A percentile compares a stretch with the other conserved stretches of the same genome.
Evolutionary conservation across 1,140 invertebrate genomes (phyloP).

Genomic region (Pararge aegeria): DNA sequence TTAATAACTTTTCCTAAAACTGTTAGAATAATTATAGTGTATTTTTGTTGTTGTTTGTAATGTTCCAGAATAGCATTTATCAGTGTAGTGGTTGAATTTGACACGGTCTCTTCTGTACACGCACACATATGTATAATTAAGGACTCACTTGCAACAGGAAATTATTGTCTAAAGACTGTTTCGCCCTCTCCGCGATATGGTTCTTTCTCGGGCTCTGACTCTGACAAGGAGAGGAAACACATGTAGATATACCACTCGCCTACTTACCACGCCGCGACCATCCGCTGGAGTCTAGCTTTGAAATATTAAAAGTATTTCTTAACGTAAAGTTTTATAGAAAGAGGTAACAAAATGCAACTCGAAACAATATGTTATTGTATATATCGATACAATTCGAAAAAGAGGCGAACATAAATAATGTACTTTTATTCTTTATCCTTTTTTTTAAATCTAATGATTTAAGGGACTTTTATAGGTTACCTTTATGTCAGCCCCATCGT

Average conservation of each 20-base stretch:
- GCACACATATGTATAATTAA: constrained; percentile 41
- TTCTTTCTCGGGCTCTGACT: constrained; percentile 74
- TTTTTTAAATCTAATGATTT: too few relatives aligned
- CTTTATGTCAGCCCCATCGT: too few relatives aligned
- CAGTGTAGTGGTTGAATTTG: constrained; percentile 18
- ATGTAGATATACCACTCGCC: constrained; percentile 44
- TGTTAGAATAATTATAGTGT: too few relatives aligned
- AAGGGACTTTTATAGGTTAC: too few relatives aligned
- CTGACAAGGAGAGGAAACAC: constrained; percentile 69
- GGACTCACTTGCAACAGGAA: constrained; percentile 76
- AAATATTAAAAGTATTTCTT: background rate
- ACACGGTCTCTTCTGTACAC: constrained; percentile 22
- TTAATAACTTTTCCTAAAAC: too few relatives aligned
- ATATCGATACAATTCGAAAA: too few relatives aligned
- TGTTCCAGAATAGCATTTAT: constrained; percentile 16
- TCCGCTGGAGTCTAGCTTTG: constrained; percentile 13
- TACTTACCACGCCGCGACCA: constrained; percentile 11
- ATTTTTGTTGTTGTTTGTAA: background rate
- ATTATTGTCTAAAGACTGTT: constrained; percentile 74
- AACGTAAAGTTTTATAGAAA: background rate
- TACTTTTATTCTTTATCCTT: too few relatives aligned
- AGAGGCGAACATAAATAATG: too few relatives aligned
- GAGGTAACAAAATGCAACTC: background rate
- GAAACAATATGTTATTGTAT: too few relatives aligned
- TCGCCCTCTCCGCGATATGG: constrained; percentile 74